Percentiles rank a stretch among this genome's conserved stretches.
These are phyloP conservation scores for Brachyrhaphis roseni DNA, from an alignment of 2,797 vertebrate genomes.

Conservation along the genomic window DNA sequence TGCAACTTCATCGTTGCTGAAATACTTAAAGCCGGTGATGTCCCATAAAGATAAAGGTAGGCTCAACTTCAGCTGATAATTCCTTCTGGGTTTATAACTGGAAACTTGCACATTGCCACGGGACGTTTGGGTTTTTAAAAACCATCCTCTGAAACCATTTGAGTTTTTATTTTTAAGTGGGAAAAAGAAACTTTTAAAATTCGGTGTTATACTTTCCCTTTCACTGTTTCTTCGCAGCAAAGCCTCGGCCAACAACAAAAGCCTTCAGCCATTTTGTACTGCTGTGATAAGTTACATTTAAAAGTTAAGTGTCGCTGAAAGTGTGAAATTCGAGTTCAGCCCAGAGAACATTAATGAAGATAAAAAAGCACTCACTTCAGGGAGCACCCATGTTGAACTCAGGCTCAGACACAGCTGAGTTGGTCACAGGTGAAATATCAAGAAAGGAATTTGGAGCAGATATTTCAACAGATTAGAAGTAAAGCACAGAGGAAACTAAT, in stretches of 20 bases:
- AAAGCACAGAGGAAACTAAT: background rate
- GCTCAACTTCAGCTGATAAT: background rate
- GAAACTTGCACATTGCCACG: rapidly evolving
- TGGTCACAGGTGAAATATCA: conserved; percentile 10
- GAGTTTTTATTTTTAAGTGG: background rate
- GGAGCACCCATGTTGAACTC: conserved; percentile 18
- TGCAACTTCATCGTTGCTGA: background rate
- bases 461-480: background rate
- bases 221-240: background rate
- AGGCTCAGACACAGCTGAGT: conserved; percentile 8
- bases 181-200: conserved; percentile 1
- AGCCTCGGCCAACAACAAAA: background rate
- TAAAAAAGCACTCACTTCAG: conserved; percentile 10
- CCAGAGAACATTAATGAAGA: conserved; percentile 25
- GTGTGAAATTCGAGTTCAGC: background rate
- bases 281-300: background rate
- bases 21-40: background rate
- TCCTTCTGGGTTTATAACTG: background rate
- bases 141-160: background rate
- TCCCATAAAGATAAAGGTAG: background rate
- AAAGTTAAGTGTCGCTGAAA: conserved; percentile 29
- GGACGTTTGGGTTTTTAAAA: background rate
- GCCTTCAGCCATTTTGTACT: background rate
- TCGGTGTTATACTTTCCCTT: background rate
- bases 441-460: conserved; percentile 12